Percentiles rank a stretch among this genome's conserved stretches.
These are phyloP conservation scores for Anas bernieri DNA, from an alignment of 2,797 vertebrate species.

Conservation along the genomic window DNA sequence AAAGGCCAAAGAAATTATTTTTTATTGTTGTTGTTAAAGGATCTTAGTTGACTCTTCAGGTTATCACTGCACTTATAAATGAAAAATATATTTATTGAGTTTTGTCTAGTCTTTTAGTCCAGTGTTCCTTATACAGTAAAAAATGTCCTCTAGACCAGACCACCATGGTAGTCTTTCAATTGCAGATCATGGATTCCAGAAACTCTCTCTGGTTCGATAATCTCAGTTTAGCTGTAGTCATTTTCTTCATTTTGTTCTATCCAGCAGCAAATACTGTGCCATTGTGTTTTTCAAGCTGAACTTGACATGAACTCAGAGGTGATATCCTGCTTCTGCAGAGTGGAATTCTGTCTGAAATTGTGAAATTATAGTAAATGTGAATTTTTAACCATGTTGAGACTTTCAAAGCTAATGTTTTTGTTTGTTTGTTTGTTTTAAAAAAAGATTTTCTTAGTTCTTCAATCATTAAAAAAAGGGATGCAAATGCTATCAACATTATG, in stretches of 20 bases:
- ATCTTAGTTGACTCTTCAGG: constrained; percentile 30
- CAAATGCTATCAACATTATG: accelerated
- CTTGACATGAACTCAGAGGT: constrained; percentile 1
- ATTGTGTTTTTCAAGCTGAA: constrained; percentile 3
- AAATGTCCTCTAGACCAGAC: constrained; percentile 50
- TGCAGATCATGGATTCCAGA: constrained; percentile 35
- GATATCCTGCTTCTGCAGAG: background rate
- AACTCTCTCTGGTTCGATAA: constrained; percentile 1
- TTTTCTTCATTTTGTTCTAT: constrained; percentile 46
- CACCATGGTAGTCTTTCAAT: background rate
- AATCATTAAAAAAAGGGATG: background rate
- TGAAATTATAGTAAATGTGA: background rate
- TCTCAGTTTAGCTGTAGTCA: constrained; percentile 39
- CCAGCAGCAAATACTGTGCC: background rate
- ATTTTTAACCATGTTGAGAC: background rate
- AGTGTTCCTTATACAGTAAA: constrained; percentile 37
- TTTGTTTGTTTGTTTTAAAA: background rate
- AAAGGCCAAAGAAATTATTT: constrained; percentile 44
- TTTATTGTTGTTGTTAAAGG: constrained; percentile 11
- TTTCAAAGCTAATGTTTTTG: background rate
- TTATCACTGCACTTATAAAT: constrained; percentile 34
- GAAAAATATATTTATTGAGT: constrained; percentile 56
- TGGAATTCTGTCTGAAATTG: constrained; percentile 23
- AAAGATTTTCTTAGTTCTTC: background rate
- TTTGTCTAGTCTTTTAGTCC: constrained; percentile 15